Evolutionary conservation across 1,140 invertebrate genomes (phyloP).

Genomic region (Melitaea cinxia): DNA sequence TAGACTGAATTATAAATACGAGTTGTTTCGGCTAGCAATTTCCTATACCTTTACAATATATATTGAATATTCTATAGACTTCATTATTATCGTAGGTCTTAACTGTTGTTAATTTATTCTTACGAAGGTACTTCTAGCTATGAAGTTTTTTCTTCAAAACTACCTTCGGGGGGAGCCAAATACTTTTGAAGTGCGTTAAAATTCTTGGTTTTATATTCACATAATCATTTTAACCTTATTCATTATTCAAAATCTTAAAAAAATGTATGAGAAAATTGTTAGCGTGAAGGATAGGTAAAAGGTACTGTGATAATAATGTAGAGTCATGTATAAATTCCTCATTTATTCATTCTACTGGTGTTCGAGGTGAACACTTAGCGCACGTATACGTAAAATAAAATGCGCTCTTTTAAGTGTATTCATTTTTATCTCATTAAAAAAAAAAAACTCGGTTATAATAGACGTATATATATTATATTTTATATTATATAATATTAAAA

Average conservation of each 20-base stretch:
- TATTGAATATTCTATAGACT: neutral
- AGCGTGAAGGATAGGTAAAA: slow-evolving; percentile 38
- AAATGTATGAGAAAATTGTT: slow-evolving; percentile 41
- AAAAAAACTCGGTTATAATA: too few relatives aligned
- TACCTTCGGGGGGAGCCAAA: too few relatives aligned
- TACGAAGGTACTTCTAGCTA: too few relatives aligned
- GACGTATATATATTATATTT: neutral
- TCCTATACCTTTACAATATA: slow-evolving; percentile 9
- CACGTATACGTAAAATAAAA: slow-evolving; percentile 4
- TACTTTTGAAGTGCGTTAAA: too few relatives aligned
- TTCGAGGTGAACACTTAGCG: neutral
- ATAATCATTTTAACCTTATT: too few relatives aligned
- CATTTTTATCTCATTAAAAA: neutral
- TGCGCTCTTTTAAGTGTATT: neutral
- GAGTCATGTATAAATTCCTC: slow-evolving; percentile 4
- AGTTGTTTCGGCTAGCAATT: slow-evolving; percentile 25
- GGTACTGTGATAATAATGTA: slow-evolving; percentile 63
- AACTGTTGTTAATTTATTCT: too few relatives aligned
- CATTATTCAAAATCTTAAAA: neutral
- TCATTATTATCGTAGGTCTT: too few relatives aligned
- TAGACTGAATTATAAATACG: slow-evolving; percentile 27
- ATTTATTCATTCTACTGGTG: neutral
- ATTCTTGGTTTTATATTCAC: too few relatives aligned
- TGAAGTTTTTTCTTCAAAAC: too few relatives aligned
- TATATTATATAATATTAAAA: too few relatives aligned